phyloP scores from a whole-genome alignment of 1,140 invertebrate genomes.

The Dinoponera quadriceps region DNA sequence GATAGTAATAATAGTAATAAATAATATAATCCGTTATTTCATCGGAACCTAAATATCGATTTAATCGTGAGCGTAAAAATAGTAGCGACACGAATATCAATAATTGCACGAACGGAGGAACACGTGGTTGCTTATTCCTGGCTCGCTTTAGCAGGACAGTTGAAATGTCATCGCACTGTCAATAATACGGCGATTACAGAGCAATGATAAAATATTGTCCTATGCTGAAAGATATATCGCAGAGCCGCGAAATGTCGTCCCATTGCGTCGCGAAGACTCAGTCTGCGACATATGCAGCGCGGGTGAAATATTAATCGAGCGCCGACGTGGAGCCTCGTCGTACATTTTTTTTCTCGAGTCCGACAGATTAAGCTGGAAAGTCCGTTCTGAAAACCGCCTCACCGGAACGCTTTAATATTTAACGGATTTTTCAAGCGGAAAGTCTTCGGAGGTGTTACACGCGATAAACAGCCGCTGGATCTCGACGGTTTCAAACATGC shows the following conservation, averaged over 20 bases:
- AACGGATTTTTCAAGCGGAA: constrained; percentile 30
- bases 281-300: not conserved
- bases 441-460: constrained; percentile 34
- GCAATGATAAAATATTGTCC: constrained; percentile 1
- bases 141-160: not conserved
- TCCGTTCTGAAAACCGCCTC: constrained; percentile 20
- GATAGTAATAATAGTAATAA: no score
- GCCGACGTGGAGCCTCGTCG: not conserved
- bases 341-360: constrained; percentile 19
- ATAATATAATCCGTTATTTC: no score
- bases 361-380: constrained; percentile 24
- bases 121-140: constrained; percentile 19
- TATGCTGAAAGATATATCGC: not conserved
- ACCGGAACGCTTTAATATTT: constrained; percentile 37
- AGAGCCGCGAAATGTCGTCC: not conserved
- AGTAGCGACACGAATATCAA: no score
- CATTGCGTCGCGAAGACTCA: not conserved
- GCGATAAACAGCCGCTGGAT: constrained; percentile 41
- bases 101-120: no score
- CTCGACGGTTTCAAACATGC: constrained; percentile 34
- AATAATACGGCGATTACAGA: not conserved
- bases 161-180: not conserved
- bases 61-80: not conserved
- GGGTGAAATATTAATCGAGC: constrained; percentile 8
- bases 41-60: no score